A percentile compares a stretch with the other conserved stretches of the same genome.
Evolutionary conservation across 2,888 invertebrate species (phyloP).

Genomic region (Cacoxenus indagator): DNA sequence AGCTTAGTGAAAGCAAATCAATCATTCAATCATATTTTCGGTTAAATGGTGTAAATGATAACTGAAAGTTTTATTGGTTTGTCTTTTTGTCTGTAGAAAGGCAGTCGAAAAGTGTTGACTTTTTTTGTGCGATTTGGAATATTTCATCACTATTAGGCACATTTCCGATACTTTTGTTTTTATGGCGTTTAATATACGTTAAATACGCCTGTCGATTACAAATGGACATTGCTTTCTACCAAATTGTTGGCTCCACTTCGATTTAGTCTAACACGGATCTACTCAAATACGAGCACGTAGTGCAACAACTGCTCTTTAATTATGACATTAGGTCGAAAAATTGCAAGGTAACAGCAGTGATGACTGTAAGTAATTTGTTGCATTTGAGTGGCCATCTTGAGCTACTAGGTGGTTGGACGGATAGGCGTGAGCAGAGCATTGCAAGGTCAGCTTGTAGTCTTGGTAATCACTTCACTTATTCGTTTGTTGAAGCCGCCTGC

Average conservation of each 20-base stretch:
- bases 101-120: not conserved
- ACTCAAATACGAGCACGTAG: slow-evolving; percentile 34
- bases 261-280: too few species aligned
- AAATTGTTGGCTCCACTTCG: not conserved
- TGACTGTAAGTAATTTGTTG: slow-evolving; percentile 39
- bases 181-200: not conserved
- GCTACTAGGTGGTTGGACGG: too few species aligned
- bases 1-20: slow-evolving; percentile 50
- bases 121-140: not conserved
- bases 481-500: too few species aligned
- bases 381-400: too few species aligned
- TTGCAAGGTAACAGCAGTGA: slow-evolving; percentile 39
- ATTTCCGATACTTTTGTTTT: not conserved
- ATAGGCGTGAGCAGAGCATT: too few species aligned
- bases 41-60: slow-evolving; percentile 7
- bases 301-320: slow-evolving; percentile 24
- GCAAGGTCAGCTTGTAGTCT: too few species aligned
- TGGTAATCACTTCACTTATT: too few species aligned
- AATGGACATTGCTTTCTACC: slow-evolving; percentile 28
- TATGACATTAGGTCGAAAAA: slow-evolving; percentile 27
- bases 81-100: slow-evolving; percentile 39
- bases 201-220: not conserved
- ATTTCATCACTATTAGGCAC: not conserved
- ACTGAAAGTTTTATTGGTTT: slow-evolving; percentile 42
- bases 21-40: slow-evolving; percentile 35